Conservation (phyloP, 2,888 invertebrate genomes). For the Urechis unicinctus region DNA sequence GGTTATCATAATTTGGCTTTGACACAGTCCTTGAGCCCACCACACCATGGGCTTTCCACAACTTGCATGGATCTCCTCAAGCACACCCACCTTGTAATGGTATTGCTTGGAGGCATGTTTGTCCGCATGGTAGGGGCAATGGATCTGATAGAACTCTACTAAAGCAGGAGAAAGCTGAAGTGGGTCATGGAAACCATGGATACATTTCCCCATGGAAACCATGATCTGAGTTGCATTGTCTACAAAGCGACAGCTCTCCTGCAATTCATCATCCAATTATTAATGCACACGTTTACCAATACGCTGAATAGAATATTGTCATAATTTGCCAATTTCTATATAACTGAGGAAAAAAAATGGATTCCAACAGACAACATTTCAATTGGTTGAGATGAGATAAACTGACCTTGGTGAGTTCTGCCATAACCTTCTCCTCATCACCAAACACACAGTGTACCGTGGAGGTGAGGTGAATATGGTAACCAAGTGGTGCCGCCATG, state of each 20-base stretch:
- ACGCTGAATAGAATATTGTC: not conserved
- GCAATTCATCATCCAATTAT: too few relatives aligned
- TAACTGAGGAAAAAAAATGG: not conserved
- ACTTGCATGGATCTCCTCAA: too few relatives aligned
- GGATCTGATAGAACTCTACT: constrained; percentile 33
- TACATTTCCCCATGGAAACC: constrained; percentile 38
- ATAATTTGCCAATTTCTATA: not conserved
- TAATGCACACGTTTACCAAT: too few relatives aligned
- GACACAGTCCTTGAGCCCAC: too few relatives aligned
- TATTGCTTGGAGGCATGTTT: constrained; percentile 38
- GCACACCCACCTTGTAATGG: constrained; percentile 46
- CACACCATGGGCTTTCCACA: too few relatives aligned
- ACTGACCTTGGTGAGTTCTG: constrained; percentile 42
- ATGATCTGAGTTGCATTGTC: constrained; percentile 46
- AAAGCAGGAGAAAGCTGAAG: constrained; percentile 30
- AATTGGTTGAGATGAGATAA: not conserved
- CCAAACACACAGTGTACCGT: constrained; percentile 46
- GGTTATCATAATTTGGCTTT: too few relatives aligned
- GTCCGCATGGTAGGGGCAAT: constrained; percentile 42
- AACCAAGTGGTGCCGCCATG: constrained; percentile 45
- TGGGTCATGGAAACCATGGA: constrained; percentile 33
- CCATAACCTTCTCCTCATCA: constrained; percentile 50
- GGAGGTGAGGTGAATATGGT: constrained; percentile 47
- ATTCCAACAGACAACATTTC: not conserved
- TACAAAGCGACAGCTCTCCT: constrained; percentile 49